Percentiles rank a stretch among this genome's conserved stretches.
Conservation (phyloP, 2,888 invertebrate genomes). For the Scaptomyza flava region DNA sequence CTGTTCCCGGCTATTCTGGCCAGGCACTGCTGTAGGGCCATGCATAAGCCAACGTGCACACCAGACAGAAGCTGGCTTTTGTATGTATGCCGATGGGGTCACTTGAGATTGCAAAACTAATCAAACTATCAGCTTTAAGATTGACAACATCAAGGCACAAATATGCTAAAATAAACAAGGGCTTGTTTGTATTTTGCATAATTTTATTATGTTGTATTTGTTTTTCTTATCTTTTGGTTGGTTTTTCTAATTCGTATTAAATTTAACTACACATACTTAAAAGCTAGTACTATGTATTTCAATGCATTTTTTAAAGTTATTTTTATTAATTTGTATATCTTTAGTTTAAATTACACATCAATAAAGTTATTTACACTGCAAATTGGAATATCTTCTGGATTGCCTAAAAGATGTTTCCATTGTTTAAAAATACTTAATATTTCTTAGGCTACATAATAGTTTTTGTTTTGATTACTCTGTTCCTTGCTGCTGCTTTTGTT, state of each 20-base stretch:
- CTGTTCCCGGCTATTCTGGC: neutral
- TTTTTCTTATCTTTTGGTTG: slow-evolving; percentile 50
- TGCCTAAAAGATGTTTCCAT: slow-evolving; percentile 11
- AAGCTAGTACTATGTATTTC: slow-evolving; percentile 39
- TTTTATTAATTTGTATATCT: slow-evolving; percentile 1
- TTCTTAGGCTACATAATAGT: slow-evolving; percentile 64
- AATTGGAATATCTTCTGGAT: slow-evolving; percentile 10
- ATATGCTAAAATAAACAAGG: neutral
- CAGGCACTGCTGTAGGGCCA: slow-evolving; percentile 30
- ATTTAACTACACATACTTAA: slow-evolving; percentile 83
- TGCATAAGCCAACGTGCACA: slow-evolving; percentile 53
- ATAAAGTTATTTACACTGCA: slow-evolving; percentile 54
- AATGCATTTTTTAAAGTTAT: slow-evolving; percentile 43
- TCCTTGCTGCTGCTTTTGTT: slow-evolving; percentile 35
- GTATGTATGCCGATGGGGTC: slow-evolving; percentile 39
- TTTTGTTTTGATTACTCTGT: slow-evolving; percentile 76
- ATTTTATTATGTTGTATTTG: slow-evolving; percentile 78
- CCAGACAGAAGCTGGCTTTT: slow-evolving; percentile 19
- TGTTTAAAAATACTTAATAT: slow-evolving; percentile 49
- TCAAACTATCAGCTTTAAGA: slow-evolving; percentile 42
- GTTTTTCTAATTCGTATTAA: slow-evolving; percentile 70
- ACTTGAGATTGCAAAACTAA: slow-evolving; percentile 47
- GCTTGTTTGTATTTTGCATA: slow-evolving; percentile 62
- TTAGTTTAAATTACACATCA: slow-evolving; percentile 37
- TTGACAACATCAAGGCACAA: slow-evolving; percentile 5